phyloP scores from a whole-genome alignment of 1,140 invertebrate species.

The Apis florea region DNA sequence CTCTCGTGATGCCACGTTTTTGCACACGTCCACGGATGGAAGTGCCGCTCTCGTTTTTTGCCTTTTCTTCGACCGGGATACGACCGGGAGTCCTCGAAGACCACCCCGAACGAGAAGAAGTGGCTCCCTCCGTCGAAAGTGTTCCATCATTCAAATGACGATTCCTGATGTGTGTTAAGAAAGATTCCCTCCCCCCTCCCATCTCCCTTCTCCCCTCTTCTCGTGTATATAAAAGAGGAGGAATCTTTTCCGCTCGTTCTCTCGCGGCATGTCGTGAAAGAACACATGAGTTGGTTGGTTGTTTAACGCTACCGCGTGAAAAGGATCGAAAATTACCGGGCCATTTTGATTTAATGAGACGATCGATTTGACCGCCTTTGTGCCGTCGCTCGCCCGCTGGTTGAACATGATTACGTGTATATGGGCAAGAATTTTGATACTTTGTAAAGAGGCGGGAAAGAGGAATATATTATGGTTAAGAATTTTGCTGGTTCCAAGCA shows the following conservation, averaged over 20 bases:
- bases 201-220: no score
- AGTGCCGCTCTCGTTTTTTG: slow-evolving; percentile 15
- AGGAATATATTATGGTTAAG: background rate
- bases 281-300: no score
- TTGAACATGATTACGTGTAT: background rate
- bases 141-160: slow-evolving; percentile 6
- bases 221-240: background rate
- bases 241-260: background rate
- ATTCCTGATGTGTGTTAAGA: background rate
- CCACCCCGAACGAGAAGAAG: slow-evolving; percentile 18
- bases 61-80: slow-evolving; percentile 2
- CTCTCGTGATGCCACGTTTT: slow-evolving; percentile 2
- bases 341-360: background rate
- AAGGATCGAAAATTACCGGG: background rate
- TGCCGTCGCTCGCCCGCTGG: background rate
- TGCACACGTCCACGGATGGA: slow-evolving; percentile 1
- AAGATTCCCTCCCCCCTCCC: no score
- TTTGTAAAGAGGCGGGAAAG: background rate
- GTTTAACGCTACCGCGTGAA: background rate
- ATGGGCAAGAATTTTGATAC: background rate
- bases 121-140: no score
- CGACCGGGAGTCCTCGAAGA: background rate
- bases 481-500: no score
- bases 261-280: background rate
- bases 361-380: background rate